A percentile compares a stretch with the other conserved stretches of the same genome.
Conservation (phyloP, 2,113 vertebrate species). For the Pipa parva region DNA sequence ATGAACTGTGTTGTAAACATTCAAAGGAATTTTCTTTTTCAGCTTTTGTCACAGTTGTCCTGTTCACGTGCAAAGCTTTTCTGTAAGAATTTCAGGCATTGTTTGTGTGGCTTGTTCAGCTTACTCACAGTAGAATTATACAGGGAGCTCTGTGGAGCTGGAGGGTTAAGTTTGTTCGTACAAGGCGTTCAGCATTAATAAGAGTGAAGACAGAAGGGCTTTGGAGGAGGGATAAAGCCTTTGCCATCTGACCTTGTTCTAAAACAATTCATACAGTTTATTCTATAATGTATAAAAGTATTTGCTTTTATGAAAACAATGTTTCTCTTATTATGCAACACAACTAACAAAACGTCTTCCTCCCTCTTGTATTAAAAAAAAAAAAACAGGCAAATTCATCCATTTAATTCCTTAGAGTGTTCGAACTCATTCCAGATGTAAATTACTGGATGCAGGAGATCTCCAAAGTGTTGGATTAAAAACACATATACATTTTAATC, state of each 20-base stretch:
- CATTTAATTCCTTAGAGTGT: constrained; percentile 29
- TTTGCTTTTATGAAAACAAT: constrained; percentile 11
- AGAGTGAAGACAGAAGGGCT: constrained; percentile 2
- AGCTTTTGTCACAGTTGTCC: too few species aligned
- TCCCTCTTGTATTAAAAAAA: constrained; percentile 3
- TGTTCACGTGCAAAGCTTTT: too few species aligned
- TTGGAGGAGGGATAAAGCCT: constrained; percentile 14
- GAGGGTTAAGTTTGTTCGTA: not conserved
- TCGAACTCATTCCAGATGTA: constrained; percentile 39
- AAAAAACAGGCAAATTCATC: constrained; percentile 16
- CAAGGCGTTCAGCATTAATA: constrained; percentile 1
- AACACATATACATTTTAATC: constrained; percentile 32
- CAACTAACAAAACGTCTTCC: constrained; percentile 11
- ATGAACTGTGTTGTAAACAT: too few species aligned
- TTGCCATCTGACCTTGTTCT: constrained; percentile 24
- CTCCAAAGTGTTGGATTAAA: constrained; percentile 16
- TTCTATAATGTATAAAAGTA: constrained; percentile 32
- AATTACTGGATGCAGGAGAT: constrained; percentile 25
- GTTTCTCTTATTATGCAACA: constrained; percentile 27
- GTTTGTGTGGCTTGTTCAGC: not conserved
- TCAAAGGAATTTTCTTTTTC: too few species aligned
- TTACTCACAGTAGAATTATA: constrained; percentile 10
- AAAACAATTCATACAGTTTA: constrained; percentile 25
- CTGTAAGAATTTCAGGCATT: too few species aligned
- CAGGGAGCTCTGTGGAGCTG: not conserved